A percentile compares a stretch with the other conserved stretches of the same genome.
These are phyloP conservation scores for Caenorhabditis doughertyi DNA, from an alignment of 2,888 invertebrate species.

Conservation along the genomic window DNA sequence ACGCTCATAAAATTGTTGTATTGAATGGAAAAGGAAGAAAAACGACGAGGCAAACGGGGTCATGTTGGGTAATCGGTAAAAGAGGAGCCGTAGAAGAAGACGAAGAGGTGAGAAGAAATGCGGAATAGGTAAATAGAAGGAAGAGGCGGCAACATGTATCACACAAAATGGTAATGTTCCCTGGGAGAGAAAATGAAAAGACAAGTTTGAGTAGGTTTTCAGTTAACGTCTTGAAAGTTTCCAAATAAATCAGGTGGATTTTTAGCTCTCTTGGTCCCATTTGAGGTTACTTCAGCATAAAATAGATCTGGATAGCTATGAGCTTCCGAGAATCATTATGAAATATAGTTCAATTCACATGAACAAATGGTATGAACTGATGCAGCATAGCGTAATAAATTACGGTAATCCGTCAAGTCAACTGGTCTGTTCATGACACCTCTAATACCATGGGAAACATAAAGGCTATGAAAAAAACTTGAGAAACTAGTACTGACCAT, in stretches of 20 bases:
- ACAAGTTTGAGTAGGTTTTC: neutral
- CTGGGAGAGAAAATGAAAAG: neutral
- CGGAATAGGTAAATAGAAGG: conserved; percentile 32
- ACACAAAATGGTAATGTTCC: neutral
- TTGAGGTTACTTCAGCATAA: neutral
- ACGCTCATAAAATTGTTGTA: conserved; percentile 28
- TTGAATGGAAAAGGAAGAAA: conserved; percentile 24
- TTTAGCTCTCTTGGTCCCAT: no score
- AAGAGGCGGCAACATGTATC: conserved; percentile 18
- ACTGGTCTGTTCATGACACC: neutral
- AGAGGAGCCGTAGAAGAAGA: conserved; percentile 17
- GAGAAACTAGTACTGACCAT: conserved; percentile 30
- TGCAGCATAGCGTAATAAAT: neutral
- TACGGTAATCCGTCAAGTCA: neutral
- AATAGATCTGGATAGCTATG: no score
- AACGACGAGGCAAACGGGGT: conserved; percentile 30
- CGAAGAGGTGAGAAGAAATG: conserved; percentile 2
- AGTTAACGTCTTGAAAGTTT: neutral
- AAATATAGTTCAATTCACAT: neutral
- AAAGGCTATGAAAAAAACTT: neutral
- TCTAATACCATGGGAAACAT: neutral
- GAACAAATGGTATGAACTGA: neutral
- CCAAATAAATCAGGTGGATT: no score
- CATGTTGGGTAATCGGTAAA: conserved; percentile 50
- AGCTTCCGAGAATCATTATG: no score